Base-by-base conservation (phyloP, 2,113 vertebrate species). In the Limanda limanda region DNA sequence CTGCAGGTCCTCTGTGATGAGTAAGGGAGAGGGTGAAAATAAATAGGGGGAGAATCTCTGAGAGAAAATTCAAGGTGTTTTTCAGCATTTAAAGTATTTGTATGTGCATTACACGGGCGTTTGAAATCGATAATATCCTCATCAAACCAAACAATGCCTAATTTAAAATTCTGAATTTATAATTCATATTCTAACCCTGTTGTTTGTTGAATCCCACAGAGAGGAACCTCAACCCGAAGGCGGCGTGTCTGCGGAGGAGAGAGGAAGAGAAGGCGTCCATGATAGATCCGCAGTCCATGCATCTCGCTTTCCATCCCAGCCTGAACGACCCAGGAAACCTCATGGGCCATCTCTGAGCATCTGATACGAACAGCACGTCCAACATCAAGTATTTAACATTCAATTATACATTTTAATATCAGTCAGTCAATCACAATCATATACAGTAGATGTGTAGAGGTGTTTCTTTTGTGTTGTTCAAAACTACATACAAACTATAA, bases 181-280 rank as follows among this genome's bases (percentile, higher is more conserved):
- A 42, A 1, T 54, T 62, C 23, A 21, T 5, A 55, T 12, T 1
- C 17, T 56, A 52, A 81, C 12, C 18, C 0, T 3, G 0, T 82
- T 77, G 81, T 84, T 90, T 70, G 76, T 54, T 71, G 59, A 62
- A 24, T 64, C 75, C 17, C 91, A 82, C 35, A 99, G 98, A 99
- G 88, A 95, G 97, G 86, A 99, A 99, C 90, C 94, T 99, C 82
- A 99, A 99, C 91, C 98, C 97, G 52, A 99, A 99, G 95, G 96
- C 97, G 84, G 97, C 98, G 81, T 98, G 98, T 95, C 95, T 99
- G 95, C 96, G 98, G 90, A 96, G 96, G 92, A 96, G 97, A 93
- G 97, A 99, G 94, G 97, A 98, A 89, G 97, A 98, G 92, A 98
- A 98, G 92, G 95, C 95, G 65, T 97, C 97, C 86, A 95, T 97